Base-by-base conservation (phyloP, 1,140 invertebrate genomes). In the Anthonomus grandis region DNA sequence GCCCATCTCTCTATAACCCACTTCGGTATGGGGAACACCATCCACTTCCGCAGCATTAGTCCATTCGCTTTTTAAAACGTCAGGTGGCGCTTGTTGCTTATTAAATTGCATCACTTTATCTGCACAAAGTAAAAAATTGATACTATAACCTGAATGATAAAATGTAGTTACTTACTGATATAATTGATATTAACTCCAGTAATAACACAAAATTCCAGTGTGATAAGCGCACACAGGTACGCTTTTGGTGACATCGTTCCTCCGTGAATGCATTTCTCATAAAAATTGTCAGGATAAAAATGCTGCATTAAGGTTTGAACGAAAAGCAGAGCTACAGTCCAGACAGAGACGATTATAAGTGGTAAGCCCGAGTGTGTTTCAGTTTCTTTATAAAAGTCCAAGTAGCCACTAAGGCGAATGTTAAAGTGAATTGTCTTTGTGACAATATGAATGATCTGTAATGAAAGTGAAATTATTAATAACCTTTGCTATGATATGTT, bases 341-440 rank as follows among this genome's bases (percentile, higher is more conserved):
- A 85, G 18, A 85, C 66, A 3, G 83, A 84, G 0, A 80, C 77
- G 36, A 85, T 71, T 53, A 83, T 82, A n/a, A 84, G 69, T 2
- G 84, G 83, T 31, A 80, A 72, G 51, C 79, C 75, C 55, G 82
- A 77, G 38, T 81, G 78, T 38, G 78, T 74, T 63, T 79, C 77
- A 3, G 80, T 84, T 4, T 79, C 78, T 47, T 83, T 79, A 70
- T 85, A 83, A 65, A 86, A 86, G 23, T 86, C 83, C 49, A 85
- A 74, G 62, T 85, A 86, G 19, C 83, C 84, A 62, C 76, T 77
- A 53, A 84, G 72, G 45, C 83, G 74, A 18, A 85, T 68, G 47
- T 74, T 69, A 60, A 83, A 76, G 66, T 86, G 84, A 53, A 74
- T 78, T 9, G 65, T 67, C 67, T 81, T 81, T 0, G 81, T 69